Percentiles rank a stretch among this genome's conserved stretches.
Evolutionary conservation across 2,113 vertebrate species (phyloP).

Genomic region (Probosciger aterrimus): DNA sequence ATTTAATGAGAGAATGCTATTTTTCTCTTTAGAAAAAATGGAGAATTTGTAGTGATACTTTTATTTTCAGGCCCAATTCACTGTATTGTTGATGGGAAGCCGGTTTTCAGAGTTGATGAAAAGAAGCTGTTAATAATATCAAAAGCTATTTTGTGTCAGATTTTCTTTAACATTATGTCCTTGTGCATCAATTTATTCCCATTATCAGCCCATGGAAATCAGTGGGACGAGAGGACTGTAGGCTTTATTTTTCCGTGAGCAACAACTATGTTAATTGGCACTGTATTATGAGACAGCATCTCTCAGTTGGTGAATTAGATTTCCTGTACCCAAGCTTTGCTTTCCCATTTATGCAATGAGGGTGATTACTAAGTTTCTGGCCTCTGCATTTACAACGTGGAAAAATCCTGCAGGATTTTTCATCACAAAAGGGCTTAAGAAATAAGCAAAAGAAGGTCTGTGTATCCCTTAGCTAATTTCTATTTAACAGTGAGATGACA

Average conservation of each 20-base stretch:
- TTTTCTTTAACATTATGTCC: neutral
- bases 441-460: rapidly evolving
- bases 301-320: neutral
- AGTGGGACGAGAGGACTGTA: neutral
- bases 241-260: neutral
- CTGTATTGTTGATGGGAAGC: neutral
- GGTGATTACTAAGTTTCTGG: neutral
- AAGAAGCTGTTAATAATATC: neutral
- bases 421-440: neutral
- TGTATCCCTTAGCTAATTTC: neutral
- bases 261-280: neutral
- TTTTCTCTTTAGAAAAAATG: neutral
- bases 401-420: neutral
- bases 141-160: neutral
- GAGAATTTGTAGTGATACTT: neutral
- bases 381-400: neutral
- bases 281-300: neutral
- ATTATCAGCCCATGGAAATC: neutral
- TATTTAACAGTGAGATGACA: neutral
- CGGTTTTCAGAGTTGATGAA: neutral
- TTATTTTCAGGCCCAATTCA: neutral
- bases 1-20: neutral
- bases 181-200: neutral
- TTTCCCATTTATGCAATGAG: neutral
- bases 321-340: neutral